Conservation (phyloP, 2,888 invertebrate species). For the Mechanitis messenoides region DNA sequence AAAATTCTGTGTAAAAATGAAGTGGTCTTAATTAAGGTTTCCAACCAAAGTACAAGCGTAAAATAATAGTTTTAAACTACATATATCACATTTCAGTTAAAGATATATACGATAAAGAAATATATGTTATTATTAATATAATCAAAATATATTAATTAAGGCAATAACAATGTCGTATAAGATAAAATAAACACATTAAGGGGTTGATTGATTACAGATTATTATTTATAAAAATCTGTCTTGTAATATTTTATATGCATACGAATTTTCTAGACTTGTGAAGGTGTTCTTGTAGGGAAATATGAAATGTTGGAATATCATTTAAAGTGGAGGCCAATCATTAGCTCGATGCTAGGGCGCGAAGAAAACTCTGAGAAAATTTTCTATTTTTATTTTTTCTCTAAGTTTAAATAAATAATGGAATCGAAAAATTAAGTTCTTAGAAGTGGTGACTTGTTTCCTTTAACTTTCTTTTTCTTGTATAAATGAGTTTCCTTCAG, state of each 20-base stretch:
- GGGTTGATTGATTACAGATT: too few species aligned
- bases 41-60: background rate
- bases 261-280: background rate
- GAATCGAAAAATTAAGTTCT: too few species aligned
- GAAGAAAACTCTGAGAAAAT: background rate
- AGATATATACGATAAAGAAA: too few species aligned
- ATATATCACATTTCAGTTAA: background rate
- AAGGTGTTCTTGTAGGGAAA: background rate
- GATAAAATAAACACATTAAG: too few species aligned
- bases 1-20: conserved; percentile 11
- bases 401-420: background rate
- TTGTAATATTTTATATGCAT: too few species aligned
- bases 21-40: conserved; percentile 17
- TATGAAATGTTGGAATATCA: background rate
- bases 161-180: too few species aligned
- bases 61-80: background rate
- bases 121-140: too few species aligned
- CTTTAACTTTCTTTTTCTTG: too few species aligned
- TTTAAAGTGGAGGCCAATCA: background rate
- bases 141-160: too few species aligned
- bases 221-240: too few species aligned
- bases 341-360: background rate
- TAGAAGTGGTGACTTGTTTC: too few species aligned
- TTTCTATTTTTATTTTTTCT: background rate
- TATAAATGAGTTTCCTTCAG: too few species aligned